phyloP scores from a whole-genome alignment of 2,113 vertebrate genomes.

The Spea multiplicata region DNA sequence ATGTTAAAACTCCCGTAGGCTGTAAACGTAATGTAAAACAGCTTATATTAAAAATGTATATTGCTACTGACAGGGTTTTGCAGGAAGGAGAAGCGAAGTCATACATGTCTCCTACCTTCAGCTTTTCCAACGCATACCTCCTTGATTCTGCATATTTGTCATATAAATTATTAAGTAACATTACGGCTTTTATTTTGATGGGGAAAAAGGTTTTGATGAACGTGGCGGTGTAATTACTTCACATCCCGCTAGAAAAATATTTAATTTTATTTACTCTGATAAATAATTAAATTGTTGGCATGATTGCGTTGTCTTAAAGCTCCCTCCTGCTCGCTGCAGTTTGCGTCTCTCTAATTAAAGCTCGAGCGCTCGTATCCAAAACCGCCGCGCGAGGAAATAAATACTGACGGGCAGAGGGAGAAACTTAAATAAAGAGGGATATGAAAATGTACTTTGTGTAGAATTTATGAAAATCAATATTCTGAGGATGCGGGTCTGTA shows the following conservation, averaged over 20 bases:
- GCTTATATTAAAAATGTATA: slow-evolving; percentile 78
- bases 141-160: slow-evolving; percentile 77
- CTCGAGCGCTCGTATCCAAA: slow-evolving; percentile 63
- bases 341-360: slow-evolving; percentile 79
- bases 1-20: slow-evolving; percentile 9
- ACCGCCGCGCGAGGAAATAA: slow-evolving; percentile 65
- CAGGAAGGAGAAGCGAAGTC: slow-evolving; percentile 73
- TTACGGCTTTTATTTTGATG: slow-evolving; percentile 81
- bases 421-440: slow-evolving; percentile 42
- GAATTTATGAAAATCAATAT: slow-evolving; percentile 23
- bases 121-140: slow-evolving; percentile 77
- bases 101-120: slow-evolving; percentile 77
- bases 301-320: slow-evolving; percentile 63
- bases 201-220: slow-evolving; percentile 75
- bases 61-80: slow-evolving; percentile 72
- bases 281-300: slow-evolving; percentile 77
- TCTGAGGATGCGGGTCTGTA: background rate
- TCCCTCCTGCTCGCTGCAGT: slow-evolving; percentile 65
- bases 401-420: slow-evolving; percentile 51
- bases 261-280: slow-evolving; percentile 82
- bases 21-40: slow-evolving; percentile 56
- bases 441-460: slow-evolving; percentile 30
- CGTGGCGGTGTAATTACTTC: slow-evolving; percentile 84
- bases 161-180: slow-evolving; percentile 80
- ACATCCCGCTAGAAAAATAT: slow-evolving; percentile 78